Percentiles rank a stretch among this genome's conserved stretches.
phyloP scores from a whole-genome alignment of 2,797 vertebrate species.

The Peromyscus nudipes region DNA sequence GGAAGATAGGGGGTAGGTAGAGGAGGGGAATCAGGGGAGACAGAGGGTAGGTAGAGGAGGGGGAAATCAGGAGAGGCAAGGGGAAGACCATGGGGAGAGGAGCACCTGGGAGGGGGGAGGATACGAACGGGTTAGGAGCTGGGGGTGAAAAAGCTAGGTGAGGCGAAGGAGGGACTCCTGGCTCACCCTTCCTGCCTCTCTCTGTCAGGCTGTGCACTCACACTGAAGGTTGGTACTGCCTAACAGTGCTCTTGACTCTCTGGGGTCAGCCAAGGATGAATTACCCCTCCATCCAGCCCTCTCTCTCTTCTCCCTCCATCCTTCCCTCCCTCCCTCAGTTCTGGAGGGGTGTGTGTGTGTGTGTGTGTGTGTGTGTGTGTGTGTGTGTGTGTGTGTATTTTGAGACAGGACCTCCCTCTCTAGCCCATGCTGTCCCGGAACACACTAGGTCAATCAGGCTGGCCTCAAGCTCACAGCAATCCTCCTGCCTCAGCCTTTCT shows the following conservation, averaged over 20 bases:
- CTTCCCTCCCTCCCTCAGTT: neutral
- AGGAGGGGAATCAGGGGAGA: fast-evolving
- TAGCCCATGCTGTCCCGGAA: neutral
- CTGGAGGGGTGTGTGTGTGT: neutral
- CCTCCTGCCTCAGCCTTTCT: neutral
- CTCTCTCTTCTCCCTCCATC: neutral
- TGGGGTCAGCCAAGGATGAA: neutral
- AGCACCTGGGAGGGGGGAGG: too few species aligned
- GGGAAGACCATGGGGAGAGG: neutral
- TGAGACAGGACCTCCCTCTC: neutral
- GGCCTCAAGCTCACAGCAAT: neutral
- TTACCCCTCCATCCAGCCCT: too few species aligned
- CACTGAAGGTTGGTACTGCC: neutral
- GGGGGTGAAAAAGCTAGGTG: neutral
- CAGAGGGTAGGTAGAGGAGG: neutral
- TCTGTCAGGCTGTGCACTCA: neutral
- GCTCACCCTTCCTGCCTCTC: neutral
- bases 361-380: neutral
- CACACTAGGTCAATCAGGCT: neutral
- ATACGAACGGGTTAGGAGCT: fast-evolving
- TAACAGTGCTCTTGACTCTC: neutral
- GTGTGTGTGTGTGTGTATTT: neutral
- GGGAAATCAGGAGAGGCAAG: fast-evolving
- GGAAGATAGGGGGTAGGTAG: neutral
- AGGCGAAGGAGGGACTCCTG: neutral